Percentiles rank a stretch among this genome's conserved stretches.
Evolutionary conservation across 1,140 invertebrate species (phyloP).

Genomic region (Lepeophtheirus salmonis): DNA sequence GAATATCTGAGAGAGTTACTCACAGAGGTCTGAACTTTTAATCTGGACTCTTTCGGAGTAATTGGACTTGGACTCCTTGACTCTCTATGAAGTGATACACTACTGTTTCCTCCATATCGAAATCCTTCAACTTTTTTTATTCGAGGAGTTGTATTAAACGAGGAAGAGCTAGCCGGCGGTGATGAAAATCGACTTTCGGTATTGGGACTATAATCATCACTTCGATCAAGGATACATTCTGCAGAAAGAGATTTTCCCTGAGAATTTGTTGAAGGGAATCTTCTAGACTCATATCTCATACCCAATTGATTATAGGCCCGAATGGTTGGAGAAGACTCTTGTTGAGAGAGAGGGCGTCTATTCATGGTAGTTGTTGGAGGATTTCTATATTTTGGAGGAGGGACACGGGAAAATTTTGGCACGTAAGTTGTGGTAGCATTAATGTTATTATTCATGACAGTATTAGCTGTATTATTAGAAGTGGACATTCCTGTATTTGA

Average conservation of each 20-base stretch:
- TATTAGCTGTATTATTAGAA: background rate
- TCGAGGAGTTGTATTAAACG: background rate
- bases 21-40: too few species aligned
- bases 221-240: conserved; percentile 3
- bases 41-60: too few species aligned
- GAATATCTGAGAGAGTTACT: background rate
- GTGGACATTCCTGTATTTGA: background rate
- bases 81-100: background rate
- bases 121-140: background rate
- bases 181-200: too few species aligned
- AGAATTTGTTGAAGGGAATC: background rate
- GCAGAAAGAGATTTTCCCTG: conserved; percentile 11
- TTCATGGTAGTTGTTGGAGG: background rate
- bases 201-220: too few species aligned
- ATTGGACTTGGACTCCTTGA: background rate
- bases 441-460: background rate
- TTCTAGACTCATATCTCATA: background rate
- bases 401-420: conserved; percentile 8
- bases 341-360: conserved; percentile 4
- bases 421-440: background rate
- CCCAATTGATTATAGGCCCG: background rate
- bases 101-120: background rate
- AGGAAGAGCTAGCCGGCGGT: too few species aligned
- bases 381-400: conserved; percentile 9
- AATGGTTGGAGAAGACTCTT: background rate